A percentile compares a stretch with the other conserved stretches of the same genome.
These are phyloP conservation scores for Bombus confusus DNA, from an alignment of 1,140 invertebrate genomes.

Conservation along the genomic window DNA sequence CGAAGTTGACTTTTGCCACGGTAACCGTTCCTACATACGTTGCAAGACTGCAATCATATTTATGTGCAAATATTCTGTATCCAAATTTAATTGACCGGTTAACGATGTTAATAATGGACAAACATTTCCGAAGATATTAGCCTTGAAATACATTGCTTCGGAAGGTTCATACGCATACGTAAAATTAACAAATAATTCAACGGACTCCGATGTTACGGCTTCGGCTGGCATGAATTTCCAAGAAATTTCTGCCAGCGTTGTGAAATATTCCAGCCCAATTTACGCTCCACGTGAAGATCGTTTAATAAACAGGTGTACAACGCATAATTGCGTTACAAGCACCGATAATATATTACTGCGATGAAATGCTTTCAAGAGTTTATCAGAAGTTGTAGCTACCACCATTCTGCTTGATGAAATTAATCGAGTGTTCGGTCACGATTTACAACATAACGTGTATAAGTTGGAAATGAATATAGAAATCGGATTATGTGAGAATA, in stretches of 20 bases:
- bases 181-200: not conserved
- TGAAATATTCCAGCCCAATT: not conserved
- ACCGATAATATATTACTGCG: not conserved
- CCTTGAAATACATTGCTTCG: not conserved
- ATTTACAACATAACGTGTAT: not conserved
- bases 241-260: not conserved
- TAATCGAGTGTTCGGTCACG: not conserved
- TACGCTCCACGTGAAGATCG: not conserved
- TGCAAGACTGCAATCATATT: too few species aligned
- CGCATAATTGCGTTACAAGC: not conserved
- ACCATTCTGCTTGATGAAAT: not conserved
- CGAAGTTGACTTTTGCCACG: too few species aligned
- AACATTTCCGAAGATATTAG: not conserved
- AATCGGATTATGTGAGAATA: too few species aligned
- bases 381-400: not conserved
- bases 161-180: too few species aligned
- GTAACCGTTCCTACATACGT: too few species aligned
- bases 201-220: not conserved
- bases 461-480: too few species aligned
- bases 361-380: not conserved
- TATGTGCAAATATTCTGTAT: not conserved
- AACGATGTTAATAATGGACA: not conserved
- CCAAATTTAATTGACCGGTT: not conserved
- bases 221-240: not conserved
- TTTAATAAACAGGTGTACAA: not conserved